Evolutionary conservation across 2,888 invertebrate species (phyloP), one percentile per base, ranked within the genome.

Genomic region (Caenorhabditis zanzibari): DNA sequence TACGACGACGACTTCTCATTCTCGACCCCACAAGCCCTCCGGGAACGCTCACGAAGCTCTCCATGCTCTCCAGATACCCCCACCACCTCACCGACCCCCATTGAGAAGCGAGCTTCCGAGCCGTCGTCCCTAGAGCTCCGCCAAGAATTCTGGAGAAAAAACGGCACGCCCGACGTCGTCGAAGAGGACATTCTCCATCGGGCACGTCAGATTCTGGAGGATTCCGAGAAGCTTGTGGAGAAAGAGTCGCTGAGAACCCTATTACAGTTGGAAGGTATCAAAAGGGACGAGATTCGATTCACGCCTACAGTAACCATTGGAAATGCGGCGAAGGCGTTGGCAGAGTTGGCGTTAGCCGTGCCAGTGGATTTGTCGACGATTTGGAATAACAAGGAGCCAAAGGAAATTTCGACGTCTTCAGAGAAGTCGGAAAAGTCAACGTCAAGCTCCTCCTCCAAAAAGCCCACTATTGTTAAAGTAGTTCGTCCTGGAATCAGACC

Each of bases 1-100:
- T 75, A 83, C 71, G 88, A 86, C 52, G 85, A 88, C 75, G 84
- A 88, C 52, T 86, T 86, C 84, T 64, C 81, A 1, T 85, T 86
- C 49, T 49, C 71, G 12, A 74, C 77, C n/a, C 82, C 87, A 6
- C 68, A 74, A 68, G 76, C 75, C 3, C 76, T 87, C n/a, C 72
- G 84, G n/a, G 85, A 87, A 71, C 32, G 85, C 10, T 76, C 76
- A 38, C 61, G 81, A 28, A 84, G 84, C 66, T 75, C 75, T 77
- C 87, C 87, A 24, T 76, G 84, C 38, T 56, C 59, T 54, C 72
- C 74, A 6, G 86, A 84, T 22, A 58, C 75, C 4, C 75, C 75
- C 16, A 58, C 38, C 1, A 44, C 47, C 0, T 47, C 63, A 7
- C 26, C 54, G 6, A 49, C 32, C 7, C 35, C 44, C 0, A 64